Base-by-base conservation (phyloP, 1,140 invertebrate species). In the Cydia amplana region DNA sequence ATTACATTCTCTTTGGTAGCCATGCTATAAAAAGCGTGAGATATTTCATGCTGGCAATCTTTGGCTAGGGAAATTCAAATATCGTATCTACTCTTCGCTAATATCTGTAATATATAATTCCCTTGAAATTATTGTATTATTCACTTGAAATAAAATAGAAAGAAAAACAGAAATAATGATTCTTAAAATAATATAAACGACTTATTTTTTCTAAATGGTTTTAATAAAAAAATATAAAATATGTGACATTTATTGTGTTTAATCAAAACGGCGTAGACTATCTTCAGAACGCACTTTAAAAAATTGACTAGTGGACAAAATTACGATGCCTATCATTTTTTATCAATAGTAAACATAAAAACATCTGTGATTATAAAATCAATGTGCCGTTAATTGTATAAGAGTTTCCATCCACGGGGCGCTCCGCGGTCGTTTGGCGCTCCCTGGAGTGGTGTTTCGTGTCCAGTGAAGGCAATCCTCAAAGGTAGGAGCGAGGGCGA, bases 271-370 rank as follows among this genome's bases (percentile, higher is more conserved):
- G 55, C 20, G 9, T 23, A 60, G 20, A 60, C 20, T 23, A n/a
- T 60, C 55, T 79, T 83, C 82, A 20, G 77, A 83, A 80, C 78
- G 79, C 18, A 74, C 70, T 46, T 73, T 79, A 79, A 79, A 80
- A 83, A 87, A 84, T 81, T 82, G 70, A 80, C 74, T 79, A 80
- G 82, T 87, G 79, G 75, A 80, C 80, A 82, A 85, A 80, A 80
- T 79, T 83, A 79, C 51, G 77, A 84, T 83, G 84, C 85, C 78
- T 55, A 77, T 79, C 83, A 79, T 77, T 83, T 80, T 85, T 80
- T 70, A 70, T 70, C 81, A 88, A 86, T 84, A 87, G 86, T 92
- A 92, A 92, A 91, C 87, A 91, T 88, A 88, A 85, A 86, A 87
- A 84, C 81, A 87, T 84, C 84, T 83, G 81, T 83, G 80, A 83